Evolutionary conservation across 2,113 vertebrate genomes (phyloP).

Genomic region (Monarcha castaneiventris): DNA sequence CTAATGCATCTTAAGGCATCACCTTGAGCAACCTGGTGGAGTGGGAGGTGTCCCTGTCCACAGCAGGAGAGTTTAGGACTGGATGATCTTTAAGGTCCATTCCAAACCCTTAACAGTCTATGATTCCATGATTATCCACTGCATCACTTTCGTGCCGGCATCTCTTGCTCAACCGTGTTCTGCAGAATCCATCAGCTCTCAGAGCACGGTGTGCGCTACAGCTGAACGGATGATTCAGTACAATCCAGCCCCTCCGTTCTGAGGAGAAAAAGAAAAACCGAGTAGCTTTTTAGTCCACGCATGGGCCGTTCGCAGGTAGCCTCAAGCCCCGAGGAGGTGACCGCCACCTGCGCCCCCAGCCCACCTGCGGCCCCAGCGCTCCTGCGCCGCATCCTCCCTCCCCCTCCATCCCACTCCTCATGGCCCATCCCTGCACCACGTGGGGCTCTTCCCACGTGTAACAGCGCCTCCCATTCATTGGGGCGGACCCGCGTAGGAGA

Average conservation of each 20-base stretch:
- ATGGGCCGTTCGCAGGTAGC: too few species aligned
- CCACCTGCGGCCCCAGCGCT: too few species aligned
- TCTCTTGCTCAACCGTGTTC: fast-evolving
- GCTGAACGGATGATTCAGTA: fast-evolving
- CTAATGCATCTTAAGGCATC: too few species aligned
- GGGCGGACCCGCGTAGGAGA: not conserved
- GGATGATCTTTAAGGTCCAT: not conserved
- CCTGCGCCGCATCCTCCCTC: too few species aligned
- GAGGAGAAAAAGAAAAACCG: not conserved
- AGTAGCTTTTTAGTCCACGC: not conserved
- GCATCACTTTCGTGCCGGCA: not conserved
- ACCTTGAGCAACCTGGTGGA: not conserved
- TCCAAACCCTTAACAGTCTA: not conserved
- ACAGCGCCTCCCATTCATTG: not conserved
- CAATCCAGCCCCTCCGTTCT: not conserved
- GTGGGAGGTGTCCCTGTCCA: not conserved
- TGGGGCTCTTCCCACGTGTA: not conserved
- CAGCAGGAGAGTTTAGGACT: not conserved
- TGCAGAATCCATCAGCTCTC: not conserved
- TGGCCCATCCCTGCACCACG: not conserved
- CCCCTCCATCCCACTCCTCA: too few species aligned
- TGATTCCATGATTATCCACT: not conserved
- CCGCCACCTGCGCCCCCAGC: not conserved
- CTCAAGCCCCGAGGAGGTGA: too few species aligned
- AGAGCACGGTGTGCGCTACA: fast-evolving